Evolutionary conservation across 1,140 invertebrate genomes (phyloP).

Genomic region (Penaeus japonicus): DNA sequence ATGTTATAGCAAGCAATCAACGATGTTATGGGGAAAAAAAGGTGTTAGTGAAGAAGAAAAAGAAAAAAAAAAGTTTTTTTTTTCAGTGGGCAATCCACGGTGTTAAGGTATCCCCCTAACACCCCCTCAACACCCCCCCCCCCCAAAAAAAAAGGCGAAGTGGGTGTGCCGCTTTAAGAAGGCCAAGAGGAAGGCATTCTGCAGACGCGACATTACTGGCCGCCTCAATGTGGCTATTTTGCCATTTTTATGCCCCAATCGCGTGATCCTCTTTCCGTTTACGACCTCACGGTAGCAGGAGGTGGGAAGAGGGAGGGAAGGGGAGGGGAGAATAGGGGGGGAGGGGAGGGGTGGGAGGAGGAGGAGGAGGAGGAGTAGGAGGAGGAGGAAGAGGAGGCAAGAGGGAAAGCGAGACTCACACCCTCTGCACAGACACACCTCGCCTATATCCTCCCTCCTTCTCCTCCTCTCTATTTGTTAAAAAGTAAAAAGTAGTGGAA

Average conservation of each 20-base stretch:
- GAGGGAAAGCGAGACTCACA: no score
- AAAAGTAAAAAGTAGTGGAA: no score
- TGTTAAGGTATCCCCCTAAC: background rate
- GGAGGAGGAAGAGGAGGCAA: no score
- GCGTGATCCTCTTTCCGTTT: slow-evolving; percentile 29
- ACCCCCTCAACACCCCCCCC: no score
- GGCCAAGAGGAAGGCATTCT: background rate
- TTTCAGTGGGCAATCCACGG: background rate
- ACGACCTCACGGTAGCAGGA: background rate
- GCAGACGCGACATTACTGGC: background rate
- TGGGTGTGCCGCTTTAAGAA: background rate
- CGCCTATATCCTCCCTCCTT: no score
- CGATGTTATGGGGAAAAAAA: background rate
- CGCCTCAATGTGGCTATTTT: slow-evolving; percentile 15
- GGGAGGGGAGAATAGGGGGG: no score
- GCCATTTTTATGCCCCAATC: slow-evolving; percentile 26
- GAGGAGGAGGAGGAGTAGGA: no score
- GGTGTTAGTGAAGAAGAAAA: background rate
- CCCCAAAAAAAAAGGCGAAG: background rate
- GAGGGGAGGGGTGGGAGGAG: background rate
- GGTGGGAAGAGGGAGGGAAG: background rate
- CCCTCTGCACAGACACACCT: no score
- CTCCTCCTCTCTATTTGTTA: no score
- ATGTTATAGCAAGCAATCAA: background rate
- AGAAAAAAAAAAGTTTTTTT: no score